Evolutionary conservation across 37 sponge, comb jelly and placozoan species (phyloP).

Genomic region (Corticium candelabrum): DNA sequence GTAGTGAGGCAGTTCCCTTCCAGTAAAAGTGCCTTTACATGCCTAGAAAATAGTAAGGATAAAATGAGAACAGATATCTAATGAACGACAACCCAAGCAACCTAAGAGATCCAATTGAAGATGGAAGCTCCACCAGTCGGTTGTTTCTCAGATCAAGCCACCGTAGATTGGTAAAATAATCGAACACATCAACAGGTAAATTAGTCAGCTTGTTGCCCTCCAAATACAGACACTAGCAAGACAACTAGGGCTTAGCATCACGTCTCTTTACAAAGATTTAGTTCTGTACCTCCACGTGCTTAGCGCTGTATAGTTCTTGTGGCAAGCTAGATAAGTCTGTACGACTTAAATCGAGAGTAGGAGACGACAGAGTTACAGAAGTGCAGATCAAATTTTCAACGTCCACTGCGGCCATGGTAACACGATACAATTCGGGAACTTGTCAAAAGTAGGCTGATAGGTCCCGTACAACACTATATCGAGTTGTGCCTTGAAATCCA

Average conservation of each 20-base stretch:
- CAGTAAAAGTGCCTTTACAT: slow-evolving; percentile 13
- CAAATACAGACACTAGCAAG: slow-evolving; percentile 56
- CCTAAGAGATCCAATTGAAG: slow-evolving; percentile 40
- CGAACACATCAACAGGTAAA: slow-evolving; percentile 55
- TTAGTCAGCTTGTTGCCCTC: slow-evolving; percentile 54
- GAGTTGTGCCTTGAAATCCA: too few species aligned
- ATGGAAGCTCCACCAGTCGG: slow-evolving; percentile 30
- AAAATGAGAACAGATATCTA: too few species aligned
- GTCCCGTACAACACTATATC: too few species aligned
- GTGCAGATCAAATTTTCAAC: background rate
- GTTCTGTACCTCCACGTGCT: background rate
- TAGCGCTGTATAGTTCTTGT: background rate
- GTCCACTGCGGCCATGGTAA: background rate
- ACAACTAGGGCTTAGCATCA: background rate
- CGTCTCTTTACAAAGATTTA: background rate
- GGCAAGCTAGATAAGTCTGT: background rate
- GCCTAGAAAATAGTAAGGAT: background rate
- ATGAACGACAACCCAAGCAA: too few species aligned
- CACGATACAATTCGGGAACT: too few species aligned
- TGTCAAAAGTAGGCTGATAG: too few species aligned
- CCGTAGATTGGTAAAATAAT: slow-evolving; percentile 29
- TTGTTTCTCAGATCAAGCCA: slow-evolving; percentile 87
- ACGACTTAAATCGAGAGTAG: background rate
- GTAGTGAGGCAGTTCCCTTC: slow-evolving; percentile 26
- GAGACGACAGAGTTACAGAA: background rate